Percentiles rank a stretch among this genome's conserved stretches.
These are phyloP conservation scores for Leucania comma DNA, from an alignment of 2,888 invertebrate species.

Conservation along the genomic window DNA sequence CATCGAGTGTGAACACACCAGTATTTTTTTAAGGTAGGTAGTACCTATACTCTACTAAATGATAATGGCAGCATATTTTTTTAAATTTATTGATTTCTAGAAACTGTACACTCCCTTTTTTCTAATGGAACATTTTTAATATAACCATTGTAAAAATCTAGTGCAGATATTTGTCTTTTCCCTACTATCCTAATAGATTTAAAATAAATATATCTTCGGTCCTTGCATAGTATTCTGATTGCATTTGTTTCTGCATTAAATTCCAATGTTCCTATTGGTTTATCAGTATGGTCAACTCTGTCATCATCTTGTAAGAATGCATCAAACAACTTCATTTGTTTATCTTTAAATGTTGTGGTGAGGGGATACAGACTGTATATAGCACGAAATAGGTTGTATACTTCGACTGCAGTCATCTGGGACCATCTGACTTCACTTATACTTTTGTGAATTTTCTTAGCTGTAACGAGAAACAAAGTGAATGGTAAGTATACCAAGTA, in stretches of 20 bases:
- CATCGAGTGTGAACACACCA: background rate
- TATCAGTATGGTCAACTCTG: conserved; percentile 65
- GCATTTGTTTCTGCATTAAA: conserved; percentile 91
- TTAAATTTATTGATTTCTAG: conserved; percentile 75
- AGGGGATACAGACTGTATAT: conserved; percentile 92
- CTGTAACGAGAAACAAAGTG: conserved; percentile 85
- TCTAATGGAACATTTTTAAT: conserved; percentile 90
- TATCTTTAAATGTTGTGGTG: conserved; percentile 91
- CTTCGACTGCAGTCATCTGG: conserved; percentile 90
- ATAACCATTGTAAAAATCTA: conserved; percentile 97
- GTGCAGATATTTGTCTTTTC: conserved; percentile 93
- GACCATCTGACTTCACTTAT: conserved; percentile 93
- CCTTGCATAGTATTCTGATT: conserved; percentile 92
- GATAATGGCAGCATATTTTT: conserved; percentile 25
- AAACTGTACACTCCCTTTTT: conserved; percentile 77
- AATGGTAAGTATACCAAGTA: conserved; percentile 5
- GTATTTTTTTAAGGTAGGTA: background rate
- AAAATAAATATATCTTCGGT: conserved; percentile 92
- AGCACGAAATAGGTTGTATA: conserved; percentile 94
- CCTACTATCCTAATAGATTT: conserved; percentile 92
- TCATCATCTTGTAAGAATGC: conserved; percentile 80
- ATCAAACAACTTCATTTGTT: conserved; percentile 92
- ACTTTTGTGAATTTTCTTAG: conserved; percentile 93
- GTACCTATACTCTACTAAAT: conserved; percentile 3
- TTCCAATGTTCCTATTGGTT: conserved; percentile 90